A percentile compares a stretch with the other conserved stretches of the same genome.
Evolutionary conservation across 2,888 invertebrate species (phyloP).

Genomic region (Miltochrista miniata): DNA sequence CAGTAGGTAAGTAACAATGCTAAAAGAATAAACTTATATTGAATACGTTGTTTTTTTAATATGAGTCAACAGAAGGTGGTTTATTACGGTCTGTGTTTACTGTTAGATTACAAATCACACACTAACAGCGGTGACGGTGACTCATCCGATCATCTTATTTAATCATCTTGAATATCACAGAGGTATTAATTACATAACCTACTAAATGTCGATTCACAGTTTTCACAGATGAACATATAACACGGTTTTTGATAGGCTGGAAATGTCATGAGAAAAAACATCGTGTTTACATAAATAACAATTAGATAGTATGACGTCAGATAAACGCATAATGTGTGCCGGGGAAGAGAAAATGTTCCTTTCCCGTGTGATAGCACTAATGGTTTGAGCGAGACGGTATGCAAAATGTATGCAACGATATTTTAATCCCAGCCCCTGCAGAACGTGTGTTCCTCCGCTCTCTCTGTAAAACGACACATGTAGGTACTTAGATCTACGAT

Average conservation of each 20-base stretch:
- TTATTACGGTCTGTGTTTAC: conserved; percentile 43
- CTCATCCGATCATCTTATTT: conserved; percentile 58
- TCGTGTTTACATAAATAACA: conserved; percentile 12
- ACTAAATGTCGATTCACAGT: conserved; percentile 34
- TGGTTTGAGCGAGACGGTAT: conserved; percentile 26
- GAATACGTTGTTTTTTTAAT: conserved; percentile 29
- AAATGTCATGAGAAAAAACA: conserved; percentile 26
- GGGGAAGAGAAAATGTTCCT: conserved; percentile 28
- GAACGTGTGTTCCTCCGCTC: conserved; percentile 19
- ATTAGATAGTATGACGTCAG: conserved; percentile 31
- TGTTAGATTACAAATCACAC: conserved; percentile 62
- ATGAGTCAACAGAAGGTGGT: conserved; percentile 44
- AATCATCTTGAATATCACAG: conserved; percentile 77
- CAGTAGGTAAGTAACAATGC: conserved; percentile 17
- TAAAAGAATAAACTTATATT: conserved; percentile 24
- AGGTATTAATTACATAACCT: conserved; percentile 66
- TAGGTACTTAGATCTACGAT: conserved; percentile 30
- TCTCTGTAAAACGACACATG: conserved; percentile 33
- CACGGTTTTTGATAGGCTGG: conserved; percentile 22
- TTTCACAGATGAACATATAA: conserved; percentile 4
- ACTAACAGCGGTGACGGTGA: conserved; percentile 47
- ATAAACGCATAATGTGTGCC: conserved; percentile 21
- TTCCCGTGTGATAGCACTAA: conserved; percentile 24
- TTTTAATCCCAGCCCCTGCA: conserved; percentile 35
- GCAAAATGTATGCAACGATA: conserved; percentile 36